Evolutionary conservation across 2,113 vertebrate species (phyloP).

Genomic region (Ammodytes marinus): DNA sequence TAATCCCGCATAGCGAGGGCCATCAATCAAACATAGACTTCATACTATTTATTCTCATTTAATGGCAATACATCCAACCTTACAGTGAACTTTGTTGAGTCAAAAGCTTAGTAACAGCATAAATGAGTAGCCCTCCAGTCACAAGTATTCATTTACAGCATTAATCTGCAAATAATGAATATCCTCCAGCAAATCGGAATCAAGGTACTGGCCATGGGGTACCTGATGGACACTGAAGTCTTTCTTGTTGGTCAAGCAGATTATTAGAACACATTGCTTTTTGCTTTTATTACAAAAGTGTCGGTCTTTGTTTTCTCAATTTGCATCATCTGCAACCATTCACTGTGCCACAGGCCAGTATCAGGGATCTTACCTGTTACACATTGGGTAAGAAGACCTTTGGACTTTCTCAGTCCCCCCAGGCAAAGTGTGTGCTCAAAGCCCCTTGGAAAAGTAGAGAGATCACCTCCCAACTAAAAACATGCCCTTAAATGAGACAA

Average conservation of each 20-base stretch:
- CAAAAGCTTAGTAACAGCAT: neutral
- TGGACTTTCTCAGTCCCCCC: neutral
- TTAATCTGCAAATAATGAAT: constrained; percentile 26
- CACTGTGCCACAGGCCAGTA: neutral
- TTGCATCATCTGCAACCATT: neutral
- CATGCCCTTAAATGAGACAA: constrained; percentile 29
- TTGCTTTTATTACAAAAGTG: neutral
- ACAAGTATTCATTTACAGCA: constrained; percentile 20
- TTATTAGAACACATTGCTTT: neutral
- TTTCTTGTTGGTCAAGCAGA: neutral
- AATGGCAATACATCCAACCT: neutral
- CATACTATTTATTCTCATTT: neutral
- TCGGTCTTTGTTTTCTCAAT: neutral
- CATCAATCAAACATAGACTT: neutral
- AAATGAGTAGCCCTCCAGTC: neutral
- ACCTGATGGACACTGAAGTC: neutral
- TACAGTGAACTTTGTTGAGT: neutral
- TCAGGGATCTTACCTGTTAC: neutral
- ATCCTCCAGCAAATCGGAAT: constrained; percentile 17
- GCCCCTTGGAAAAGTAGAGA: neutral
- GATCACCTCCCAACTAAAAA: neutral
- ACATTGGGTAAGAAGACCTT: neutral
- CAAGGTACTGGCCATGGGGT: neutral
- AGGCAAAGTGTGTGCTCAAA: neutral
- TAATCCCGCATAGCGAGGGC: neutral